Percentiles rank a stretch among this genome's conserved stretches.
Conservation (phyloP, 2,797 vertebrate genomes). For the Kryptolebias ocellatus region DNA sequence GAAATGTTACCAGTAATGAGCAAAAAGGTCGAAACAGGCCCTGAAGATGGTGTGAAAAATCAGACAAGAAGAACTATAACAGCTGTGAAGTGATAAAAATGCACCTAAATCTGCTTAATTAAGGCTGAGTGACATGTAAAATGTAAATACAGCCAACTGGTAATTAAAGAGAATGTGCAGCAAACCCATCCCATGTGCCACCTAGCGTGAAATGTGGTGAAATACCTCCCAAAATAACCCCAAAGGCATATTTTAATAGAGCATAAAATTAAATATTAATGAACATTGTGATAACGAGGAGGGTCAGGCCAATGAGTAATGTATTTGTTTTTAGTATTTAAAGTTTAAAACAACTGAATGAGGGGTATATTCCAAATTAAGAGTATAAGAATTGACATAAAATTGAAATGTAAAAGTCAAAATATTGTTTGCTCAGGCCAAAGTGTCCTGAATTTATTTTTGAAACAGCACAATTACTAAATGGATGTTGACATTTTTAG, state of each 20-base stretch:
- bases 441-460: no score
- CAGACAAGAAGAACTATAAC: background rate
- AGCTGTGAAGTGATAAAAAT: background rate
- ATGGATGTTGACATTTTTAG: no score
- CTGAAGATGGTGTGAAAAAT: background rate
- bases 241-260: background rate
- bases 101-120: background rate
- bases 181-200: conserved; percentile 68
- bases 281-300: no score
- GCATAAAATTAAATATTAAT: no score
- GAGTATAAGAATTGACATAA: no score
- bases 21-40: background rate
- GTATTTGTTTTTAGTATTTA: no score
- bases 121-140: background rate
- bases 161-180: background rate
- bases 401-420: no score
- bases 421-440: no score
- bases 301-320: no score
- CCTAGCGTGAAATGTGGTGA: conserved; percentile 29
- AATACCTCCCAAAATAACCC: background rate
- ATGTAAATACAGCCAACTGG: background rate
- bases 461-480: no score
- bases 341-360: no score
- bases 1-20: background rate
- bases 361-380: no score